Evolutionary conservation across 1,140 invertebrate genomes (phyloP).

Genomic region (Physella acuta): DNA sequence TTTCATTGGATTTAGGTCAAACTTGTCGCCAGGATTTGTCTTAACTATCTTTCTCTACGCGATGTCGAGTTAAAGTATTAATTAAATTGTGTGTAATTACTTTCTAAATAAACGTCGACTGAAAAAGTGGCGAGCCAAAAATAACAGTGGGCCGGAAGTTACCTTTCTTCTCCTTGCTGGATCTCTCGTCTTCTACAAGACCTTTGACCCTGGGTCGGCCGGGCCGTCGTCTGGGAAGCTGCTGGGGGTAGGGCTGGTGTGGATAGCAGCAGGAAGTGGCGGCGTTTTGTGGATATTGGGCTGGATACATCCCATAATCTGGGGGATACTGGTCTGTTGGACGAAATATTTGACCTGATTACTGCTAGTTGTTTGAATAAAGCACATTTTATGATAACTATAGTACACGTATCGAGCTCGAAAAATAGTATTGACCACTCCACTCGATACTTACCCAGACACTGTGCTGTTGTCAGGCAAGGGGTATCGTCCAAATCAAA

Average conservation of each 20-base stretch:
- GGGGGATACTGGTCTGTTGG: slow-evolving; percentile 12
- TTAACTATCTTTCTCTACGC: no score
- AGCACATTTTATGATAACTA: no score
- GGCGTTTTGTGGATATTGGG: slow-evolving; percentile 64
- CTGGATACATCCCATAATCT: slow-evolving; percentile 61
- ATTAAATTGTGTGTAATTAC: no score
- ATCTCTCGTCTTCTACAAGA: slow-evolving; percentile 43
- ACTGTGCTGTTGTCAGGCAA: not conserved
- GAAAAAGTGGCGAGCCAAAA: not conserved
- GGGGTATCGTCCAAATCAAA: slow-evolving; percentile 15
- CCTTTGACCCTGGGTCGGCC: slow-evolving; percentile 48
- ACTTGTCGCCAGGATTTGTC: no score
- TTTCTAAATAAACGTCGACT: not conserved
- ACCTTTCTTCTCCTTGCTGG: slow-evolving; percentile 49
- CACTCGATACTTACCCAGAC: not conserved
- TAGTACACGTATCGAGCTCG: no score
- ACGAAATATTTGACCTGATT: no score
- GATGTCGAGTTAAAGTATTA: no score
- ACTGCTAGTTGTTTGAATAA: no score
- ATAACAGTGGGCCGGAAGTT: no score
- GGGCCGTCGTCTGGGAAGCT: slow-evolving; percentile 36
- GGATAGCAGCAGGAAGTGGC: slow-evolving; percentile 26
- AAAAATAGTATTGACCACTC: no score
- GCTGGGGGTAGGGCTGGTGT: slow-evolving; percentile 19
- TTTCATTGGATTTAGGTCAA: no score